Evolutionary conservation across 1,140 invertebrate species (phyloP).

Genomic region (Triops cancriformis): DNA sequence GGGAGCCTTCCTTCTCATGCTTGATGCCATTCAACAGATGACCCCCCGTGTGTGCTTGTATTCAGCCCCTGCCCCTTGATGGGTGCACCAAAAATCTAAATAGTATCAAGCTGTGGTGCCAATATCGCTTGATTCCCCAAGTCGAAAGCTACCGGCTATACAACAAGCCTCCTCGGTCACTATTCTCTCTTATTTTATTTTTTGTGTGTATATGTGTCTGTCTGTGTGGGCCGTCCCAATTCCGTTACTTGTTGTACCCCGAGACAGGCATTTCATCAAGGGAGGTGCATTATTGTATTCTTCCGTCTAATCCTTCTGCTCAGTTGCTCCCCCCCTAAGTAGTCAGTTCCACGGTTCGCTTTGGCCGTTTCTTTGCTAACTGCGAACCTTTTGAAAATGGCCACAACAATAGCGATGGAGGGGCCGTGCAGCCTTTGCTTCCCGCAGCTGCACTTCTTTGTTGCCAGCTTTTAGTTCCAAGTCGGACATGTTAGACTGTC

Average conservation of each 20-base stretch:
- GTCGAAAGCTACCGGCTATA: background rate
- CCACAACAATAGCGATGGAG: background rate
- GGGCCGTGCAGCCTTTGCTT: background rate
- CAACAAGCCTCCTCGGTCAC: background rate
- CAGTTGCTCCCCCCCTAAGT: background rate
- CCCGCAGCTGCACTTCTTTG: background rate
- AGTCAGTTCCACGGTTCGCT: background rate
- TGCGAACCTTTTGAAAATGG: background rate
- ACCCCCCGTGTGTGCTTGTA: background rate
- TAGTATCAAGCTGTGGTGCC: constrained; percentile 1
- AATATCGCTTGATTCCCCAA: background rate
- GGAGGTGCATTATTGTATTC: background rate
- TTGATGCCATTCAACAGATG: background rate
- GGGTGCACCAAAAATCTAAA: background rate
- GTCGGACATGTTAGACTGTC: background rate
- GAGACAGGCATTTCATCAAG: background rate
- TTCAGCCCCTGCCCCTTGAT: background rate
- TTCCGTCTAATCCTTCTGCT: constrained; percentile 1
- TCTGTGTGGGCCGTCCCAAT: background rate
- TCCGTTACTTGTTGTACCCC: background rate
- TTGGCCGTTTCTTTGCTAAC: background rate
- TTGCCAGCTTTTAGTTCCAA: background rate
- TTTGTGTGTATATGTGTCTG: background rate
- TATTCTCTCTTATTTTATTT: background rate
- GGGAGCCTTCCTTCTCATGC: background rate